These are phyloP conservation scores for Sycophaga agraensis DNA, from an alignment of 1,140 invertebrate genomes.

Conservation along the genomic window DNA sequence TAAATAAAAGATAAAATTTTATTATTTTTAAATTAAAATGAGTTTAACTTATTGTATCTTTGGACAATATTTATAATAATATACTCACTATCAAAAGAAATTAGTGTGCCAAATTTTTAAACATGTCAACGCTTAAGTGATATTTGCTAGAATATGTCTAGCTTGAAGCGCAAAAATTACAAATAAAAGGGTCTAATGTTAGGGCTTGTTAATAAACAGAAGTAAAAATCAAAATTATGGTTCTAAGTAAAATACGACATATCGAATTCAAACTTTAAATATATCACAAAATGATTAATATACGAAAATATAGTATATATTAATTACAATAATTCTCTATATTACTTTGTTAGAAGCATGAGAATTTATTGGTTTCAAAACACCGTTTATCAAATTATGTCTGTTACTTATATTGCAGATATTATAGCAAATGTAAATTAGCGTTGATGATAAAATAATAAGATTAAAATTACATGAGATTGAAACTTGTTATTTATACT, in stretches of 20 bases:
- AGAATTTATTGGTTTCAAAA: constrained; percentile 20
- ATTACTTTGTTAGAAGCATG: constrained; percentile 23
- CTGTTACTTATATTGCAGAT: constrained; percentile 23
- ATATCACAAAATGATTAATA: constrained; percentile 16
- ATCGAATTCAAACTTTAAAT: constrained; percentile 26
- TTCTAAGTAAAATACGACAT: constrained; percentile 17
- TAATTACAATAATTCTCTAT: constrained; percentile 22
- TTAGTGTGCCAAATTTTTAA: constrained; percentile 22
- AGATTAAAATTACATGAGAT: constrained; percentile 27
- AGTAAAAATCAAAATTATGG: background rate
- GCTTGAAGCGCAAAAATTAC: background rate
- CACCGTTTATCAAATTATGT: constrained; percentile 21
- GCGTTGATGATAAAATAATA: constrained; percentile 29
- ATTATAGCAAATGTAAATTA: constrained; percentile 29
- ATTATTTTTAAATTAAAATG: too few species aligned
- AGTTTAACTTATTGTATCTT: too few species aligned
- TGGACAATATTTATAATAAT: constrained; percentile 12
- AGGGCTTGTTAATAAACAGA: background rate
- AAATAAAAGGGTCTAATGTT: constrained; percentile 13
- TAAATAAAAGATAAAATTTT: background rate
- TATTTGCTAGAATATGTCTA: background rate
- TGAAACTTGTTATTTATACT: background rate
- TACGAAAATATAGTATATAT: constrained; percentile 20
- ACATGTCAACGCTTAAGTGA: constrained; percentile 16
- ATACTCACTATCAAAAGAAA: too few species aligned